These are phyloP conservation scores for Lycodopsis pacificus DNA, from an alignment of 2,797 vertebrate genomes.

Conservation along the genomic window DNA sequence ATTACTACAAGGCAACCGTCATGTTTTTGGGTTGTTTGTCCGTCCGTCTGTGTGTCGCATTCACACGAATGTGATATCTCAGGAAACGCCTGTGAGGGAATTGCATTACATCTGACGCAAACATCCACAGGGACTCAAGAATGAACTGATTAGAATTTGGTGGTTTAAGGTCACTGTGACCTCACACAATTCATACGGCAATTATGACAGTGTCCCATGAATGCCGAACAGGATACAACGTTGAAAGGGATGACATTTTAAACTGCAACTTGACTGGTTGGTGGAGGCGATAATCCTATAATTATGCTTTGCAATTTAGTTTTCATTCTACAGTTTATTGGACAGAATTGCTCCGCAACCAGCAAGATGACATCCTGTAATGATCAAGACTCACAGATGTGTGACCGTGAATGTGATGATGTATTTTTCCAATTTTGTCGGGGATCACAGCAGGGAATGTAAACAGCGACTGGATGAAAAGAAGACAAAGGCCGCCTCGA, in stretches of 20 bases:
- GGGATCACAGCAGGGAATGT: neutral
- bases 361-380: constrained; percentile 25
- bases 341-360: constrained; percentile 22
- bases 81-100: neutral
- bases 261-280: neutral
- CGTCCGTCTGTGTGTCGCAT: neutral
- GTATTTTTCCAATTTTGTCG: constrained; percentile 25
- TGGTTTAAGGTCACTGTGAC: neutral
- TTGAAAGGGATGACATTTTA: neutral
- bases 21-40: neutral
- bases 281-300: neutral
- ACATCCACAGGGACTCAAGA: neutral
- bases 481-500: constrained; percentile 10
- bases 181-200: neutral
- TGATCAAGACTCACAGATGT: constrained; percentile 27
- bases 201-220: neutral
- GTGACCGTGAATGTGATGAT: constrained; percentile 3
- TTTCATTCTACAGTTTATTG: constrained; percentile 19
- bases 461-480: constrained; percentile 24
- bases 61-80: neutral
- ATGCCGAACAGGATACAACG: neutral
- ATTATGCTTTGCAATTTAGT: constrained; percentile 27
- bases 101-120: neutral
- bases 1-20: neutral
- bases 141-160: neutral